phyloP scores from a whole-genome alignment of 2,888 invertebrate species.

The Folsomia manolachei region DNA sequence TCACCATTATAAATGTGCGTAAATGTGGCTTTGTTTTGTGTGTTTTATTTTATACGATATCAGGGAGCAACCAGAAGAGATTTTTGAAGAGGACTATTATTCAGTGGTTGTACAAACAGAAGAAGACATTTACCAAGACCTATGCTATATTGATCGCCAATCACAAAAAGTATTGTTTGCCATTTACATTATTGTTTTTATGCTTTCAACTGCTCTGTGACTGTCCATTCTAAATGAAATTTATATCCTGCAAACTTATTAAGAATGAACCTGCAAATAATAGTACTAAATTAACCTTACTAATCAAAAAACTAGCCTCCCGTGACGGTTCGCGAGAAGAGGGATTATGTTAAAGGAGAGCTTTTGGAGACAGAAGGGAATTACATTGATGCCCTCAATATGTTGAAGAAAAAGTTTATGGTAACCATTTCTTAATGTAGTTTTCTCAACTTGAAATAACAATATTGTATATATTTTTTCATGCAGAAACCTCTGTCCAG shows the following conservation, averaged over 20 bases:
- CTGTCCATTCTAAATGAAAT: conserved; percentile 15
- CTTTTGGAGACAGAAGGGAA: conserved; percentile 95
- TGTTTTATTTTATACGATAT: conserved; percentile 2
- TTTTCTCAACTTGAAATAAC: no score
- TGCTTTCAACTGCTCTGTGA: no score
- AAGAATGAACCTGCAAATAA: no score
- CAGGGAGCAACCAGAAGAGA: conserved; percentile 40
- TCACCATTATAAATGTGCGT: conserved; percentile 12
- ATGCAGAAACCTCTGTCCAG: conserved; percentile 70
- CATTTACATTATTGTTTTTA: neutral
- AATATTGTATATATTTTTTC: no score
- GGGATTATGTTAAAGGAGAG: conserved; percentile 90
- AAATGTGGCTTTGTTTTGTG: conserved; percentile 4
- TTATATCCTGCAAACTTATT: neutral
- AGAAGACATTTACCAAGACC: conserved; percentile 92
- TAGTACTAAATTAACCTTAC: no score
- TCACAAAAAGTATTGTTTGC: conserved; percentile 44
- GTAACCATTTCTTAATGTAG: no score
- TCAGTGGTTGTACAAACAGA: conserved; percentile 56
- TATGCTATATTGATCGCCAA: conserved; percentile 63
- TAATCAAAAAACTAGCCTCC: no score
- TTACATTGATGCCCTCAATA: conserved; percentile 88
- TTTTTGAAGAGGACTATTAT: conserved; percentile 47
- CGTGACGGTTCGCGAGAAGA: conserved; percentile 64
- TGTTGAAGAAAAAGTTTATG: conserved; percentile 76